Conservation (phyloP, 2,888 invertebrate genomes). For the Arenicola marina region DNA sequence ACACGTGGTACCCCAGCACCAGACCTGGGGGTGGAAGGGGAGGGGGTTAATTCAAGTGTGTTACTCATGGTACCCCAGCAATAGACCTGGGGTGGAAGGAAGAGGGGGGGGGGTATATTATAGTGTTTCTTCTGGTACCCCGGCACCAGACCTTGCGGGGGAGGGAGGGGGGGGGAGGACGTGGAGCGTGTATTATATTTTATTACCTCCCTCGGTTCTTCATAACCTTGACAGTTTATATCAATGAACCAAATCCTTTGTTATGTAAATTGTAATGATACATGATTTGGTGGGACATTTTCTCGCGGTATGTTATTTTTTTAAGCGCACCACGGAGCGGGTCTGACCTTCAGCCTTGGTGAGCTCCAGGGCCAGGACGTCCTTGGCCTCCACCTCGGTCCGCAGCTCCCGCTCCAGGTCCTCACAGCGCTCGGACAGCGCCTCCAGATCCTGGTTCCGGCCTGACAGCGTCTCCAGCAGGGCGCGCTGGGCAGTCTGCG, state of each 20-base stretch:
- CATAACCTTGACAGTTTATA: no score
- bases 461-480: conserved; percentile 39
- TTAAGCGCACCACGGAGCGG: not conserved
- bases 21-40: conserved; percentile 41
- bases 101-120: no score
- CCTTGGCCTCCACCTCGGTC: conserved; percentile 48
- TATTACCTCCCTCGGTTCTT: no score
- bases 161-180: no score
- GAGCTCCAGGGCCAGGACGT: conserved; percentile 55
- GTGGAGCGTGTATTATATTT: no score
- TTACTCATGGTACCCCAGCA: no score
- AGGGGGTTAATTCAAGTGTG: no score
- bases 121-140: conserved; percentile 53
- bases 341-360: conserved; percentile 58
- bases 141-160: conserved; percentile 48
- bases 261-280: no score
- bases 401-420: conserved; percentile 44
- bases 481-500: conserved; percentile 25
- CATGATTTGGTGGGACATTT: no score
- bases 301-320: not conserved
- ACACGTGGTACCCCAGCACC: conserved; percentile 51
- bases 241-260: no score
- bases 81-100: no score
- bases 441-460: conserved; percentile 1
- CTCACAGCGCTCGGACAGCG: conserved; percentile 23